Conservation (phyloP, 1,140 invertebrate species). For the Lysiphlebus fabarum region DNA sequence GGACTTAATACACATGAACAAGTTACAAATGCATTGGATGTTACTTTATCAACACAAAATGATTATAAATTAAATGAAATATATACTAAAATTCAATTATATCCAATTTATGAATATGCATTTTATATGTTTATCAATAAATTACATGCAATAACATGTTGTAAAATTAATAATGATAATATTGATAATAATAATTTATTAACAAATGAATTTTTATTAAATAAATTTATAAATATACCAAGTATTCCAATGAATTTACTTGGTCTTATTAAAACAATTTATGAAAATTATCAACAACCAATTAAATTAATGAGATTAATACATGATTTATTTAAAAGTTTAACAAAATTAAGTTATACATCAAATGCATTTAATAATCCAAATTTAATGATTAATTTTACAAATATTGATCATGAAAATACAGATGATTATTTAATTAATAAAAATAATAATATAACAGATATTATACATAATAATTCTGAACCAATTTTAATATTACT, state of each 20-base stretch:
- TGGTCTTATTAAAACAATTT: constrained; percentile 34
- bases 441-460: constrained; percentile 18
- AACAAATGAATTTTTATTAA: not conserved
- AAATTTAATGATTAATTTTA: constrained; percentile 8
- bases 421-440: constrained; percentile 8
- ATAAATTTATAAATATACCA: constrained; percentile 31
- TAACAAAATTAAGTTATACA: constrained; percentile 29
- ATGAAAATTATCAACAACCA: constrained; percentile 10
- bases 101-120: constrained; percentile 52
- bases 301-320: constrained; percentile 24
- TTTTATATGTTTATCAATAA: constrained; percentile 35
- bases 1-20: constrained; percentile 19
- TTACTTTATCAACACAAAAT: constrained; percentile 14
- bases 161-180: constrained; percentile 1
- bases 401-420: constrained; percentile 6
- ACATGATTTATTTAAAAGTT: constrained; percentile 29
- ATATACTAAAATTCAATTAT: constrained; percentile 36
- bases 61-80: constrained; percentile 15
- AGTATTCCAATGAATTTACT: constrained; percentile 41
- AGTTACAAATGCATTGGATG: constrained; percentile 17
- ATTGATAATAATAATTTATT: not conserved
- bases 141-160: constrained; percentile 33
- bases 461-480: constrained; percentile 1
- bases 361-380: constrained; percentile 29
- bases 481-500: constrained; percentile 38